Base-by-base conservation (phyloP, 2,113 vertebrate genomes). In the Chaetura pelagica region DNA sequence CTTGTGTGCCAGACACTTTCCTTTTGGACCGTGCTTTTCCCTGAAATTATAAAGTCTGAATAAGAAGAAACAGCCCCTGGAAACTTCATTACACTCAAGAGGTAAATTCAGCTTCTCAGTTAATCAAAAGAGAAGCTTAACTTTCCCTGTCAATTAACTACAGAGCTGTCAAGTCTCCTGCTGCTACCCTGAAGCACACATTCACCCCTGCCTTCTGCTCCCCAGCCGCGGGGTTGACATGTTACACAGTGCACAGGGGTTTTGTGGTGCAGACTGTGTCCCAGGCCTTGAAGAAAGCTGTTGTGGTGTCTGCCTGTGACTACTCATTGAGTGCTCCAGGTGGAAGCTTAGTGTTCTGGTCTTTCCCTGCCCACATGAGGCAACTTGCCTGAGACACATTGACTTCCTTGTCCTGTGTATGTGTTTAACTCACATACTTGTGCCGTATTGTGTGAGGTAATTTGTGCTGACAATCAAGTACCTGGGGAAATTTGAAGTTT, bases 221-320 rank as follows among this genome's bases (percentile, higher is more conserved):
- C 42, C 34, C 24, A 46, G 40, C 24, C 26, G 7, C 0, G 0
- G 4, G 69, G 48, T 44, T 83, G 64, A 32, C 38, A 24, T 4
- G 3, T 44, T 40, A 30, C 23, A 24, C 34, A 52, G 10, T 34
- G 44, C 9, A 2, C 17, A 18, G 58, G 12, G 8, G 4, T 57
- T 67, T 73, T 0, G 1, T 81, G 58, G 75, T 46, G 23, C 35
- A 54, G 38, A 4, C 35, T 69, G n/a, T 67, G 22, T 48, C 14
- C 30, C 38, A 84, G 68, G 69, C 61, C 72, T 68, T 4, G 3
- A 64, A 66, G 52, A 69, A 88, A 66, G 14, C 40, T 78, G 20
- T 17, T 35, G 13, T 11, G 30, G 4, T 34, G 15, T 58, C 29
- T 74, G 27, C n/a, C 27, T 49, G 11, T 1, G 4, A 6, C 10